These are phyloP conservation scores for Forbesichthys agassizii DNA, from an alignment of 2,113 vertebrate species.

Conservation along the genomic window DNA sequence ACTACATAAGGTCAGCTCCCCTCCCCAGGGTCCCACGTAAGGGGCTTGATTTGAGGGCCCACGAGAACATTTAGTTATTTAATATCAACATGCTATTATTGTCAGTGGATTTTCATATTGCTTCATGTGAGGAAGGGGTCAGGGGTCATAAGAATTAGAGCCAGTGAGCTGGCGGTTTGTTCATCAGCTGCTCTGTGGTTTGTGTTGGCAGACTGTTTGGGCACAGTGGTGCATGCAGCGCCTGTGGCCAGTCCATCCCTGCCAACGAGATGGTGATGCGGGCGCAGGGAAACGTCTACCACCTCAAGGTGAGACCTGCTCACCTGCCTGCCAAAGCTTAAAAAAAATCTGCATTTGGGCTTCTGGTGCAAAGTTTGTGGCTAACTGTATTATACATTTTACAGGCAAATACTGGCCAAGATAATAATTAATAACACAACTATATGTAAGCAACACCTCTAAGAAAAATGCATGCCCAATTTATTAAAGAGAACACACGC, in stretches of 20 bases:
- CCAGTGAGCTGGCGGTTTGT: slow-evolving; percentile 5
- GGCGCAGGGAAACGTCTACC: slow-evolving; percentile 82
- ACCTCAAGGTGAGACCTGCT: slow-evolving; percentile 78
- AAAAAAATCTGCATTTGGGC: too few relatives aligned
- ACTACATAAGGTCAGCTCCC: slow-evolving; percentile 80
- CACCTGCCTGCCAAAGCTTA: too few relatives aligned
- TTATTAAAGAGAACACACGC: too few relatives aligned
- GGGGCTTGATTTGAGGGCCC: neutral
- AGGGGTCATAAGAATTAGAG: neutral
- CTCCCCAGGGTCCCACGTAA: neutral
- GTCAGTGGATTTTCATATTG: neutral
- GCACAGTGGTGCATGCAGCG: slow-evolving; percentile 80
- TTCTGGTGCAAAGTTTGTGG: too few relatives aligned
- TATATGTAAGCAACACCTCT: too few relatives aligned
- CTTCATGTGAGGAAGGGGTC: neutral
- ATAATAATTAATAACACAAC: too few relatives aligned
- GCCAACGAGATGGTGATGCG: slow-evolving; percentile 86
- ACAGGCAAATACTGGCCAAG: too few relatives aligned
- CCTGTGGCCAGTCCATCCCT: slow-evolving; percentile 82
- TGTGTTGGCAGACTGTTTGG: slow-evolving; percentile 78
- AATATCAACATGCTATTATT: too few relatives aligned
- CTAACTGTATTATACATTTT: too few relatives aligned
- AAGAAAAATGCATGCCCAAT: too few relatives aligned
- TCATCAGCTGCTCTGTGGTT: slow-evolving; percentile 26
- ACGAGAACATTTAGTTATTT: neutral